Conservation (phyloP, 2,888 invertebrate species). For the Tetragnatha montana region DNA sequence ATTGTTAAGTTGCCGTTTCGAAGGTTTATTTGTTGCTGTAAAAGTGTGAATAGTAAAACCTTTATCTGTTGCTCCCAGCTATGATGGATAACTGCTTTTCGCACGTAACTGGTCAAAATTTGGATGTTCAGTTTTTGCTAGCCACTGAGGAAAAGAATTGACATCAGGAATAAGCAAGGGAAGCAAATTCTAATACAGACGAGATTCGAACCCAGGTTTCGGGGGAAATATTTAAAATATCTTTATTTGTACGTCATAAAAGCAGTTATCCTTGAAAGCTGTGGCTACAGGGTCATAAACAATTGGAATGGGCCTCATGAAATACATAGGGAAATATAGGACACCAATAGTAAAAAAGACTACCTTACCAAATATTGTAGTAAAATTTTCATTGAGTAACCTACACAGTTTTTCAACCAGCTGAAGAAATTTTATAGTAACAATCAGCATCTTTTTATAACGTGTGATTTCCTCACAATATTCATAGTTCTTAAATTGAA, state of each 20-base stretch:
- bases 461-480: no score
- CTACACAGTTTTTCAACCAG: no score
- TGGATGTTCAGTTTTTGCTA: constrained; percentile 8
- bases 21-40: background rate
- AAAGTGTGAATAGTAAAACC: background rate
- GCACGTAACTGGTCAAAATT: background rate
- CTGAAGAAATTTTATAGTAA: no score
- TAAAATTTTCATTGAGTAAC: no score
- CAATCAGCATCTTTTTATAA: no score
- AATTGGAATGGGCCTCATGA: no score
- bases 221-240: constrained; percentile 54
- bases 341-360: no score
- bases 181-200: constrained; percentile 57
- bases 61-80: constrained; percentile 37
- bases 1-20: constrained; percentile 43
- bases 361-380: no score
- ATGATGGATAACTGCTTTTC: constrained; percentile 60
- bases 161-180: constrained; percentile 51
- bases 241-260: background rate
- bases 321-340: no score
- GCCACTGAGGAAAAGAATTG: constrained; percentile 61
- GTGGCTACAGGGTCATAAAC: background rate
- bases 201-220: constrained; percentile 69
- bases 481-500: no score
- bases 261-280: constrained; percentile 52